Base-by-base conservation (phyloP, 2,797 vertebrate species). In the Pseudochaenichthys georgianus region DNA sequence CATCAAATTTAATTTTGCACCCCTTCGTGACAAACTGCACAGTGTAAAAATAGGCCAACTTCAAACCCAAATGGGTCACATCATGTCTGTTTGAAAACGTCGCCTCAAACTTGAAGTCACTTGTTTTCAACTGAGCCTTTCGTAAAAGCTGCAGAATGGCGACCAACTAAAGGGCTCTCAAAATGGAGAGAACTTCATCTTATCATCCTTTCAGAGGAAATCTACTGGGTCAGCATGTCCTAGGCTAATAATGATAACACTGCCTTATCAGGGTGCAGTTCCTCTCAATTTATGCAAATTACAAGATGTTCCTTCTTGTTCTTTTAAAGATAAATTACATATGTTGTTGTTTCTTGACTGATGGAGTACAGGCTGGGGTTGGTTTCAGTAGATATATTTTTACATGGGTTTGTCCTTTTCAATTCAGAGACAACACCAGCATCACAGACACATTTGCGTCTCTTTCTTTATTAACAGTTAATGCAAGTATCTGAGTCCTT, bases 161-260 rank as follows among this genome's bases (percentile, higher is more conserved):
- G 83, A 85, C 78, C 65, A 71, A 79, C 76, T 80, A 57, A 82
- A 84, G 65, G 52, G 81, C 80, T 89, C 77, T 90, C 85, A 91
- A 92, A 92, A 93, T 91, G 91, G 90, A 91, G 90, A 73, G 70
- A 89, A 88, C 82, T 87, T 92, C 68, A 70, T 87, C 57, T 78
- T 59, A 73, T 80, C 69, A 50, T 60, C 62, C 52, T 66, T 74
- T 62, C 47, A 52, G 57, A 73, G 55, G 55, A 80, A 82, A 80
- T 72, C 68, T n/a, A 43, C 70, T 69, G 61, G 64, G 77, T 81
- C 60, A 68, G 76, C 71, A 86, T 73, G 60, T 70, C 42, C 69
- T 45, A 12, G 69, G 65, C 55, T 38, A 63, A 50, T 28, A 13
- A 19, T 41, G 45, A 82, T 59, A 79, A 52, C 31, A 16, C 43